Evolutionary conservation across 2,888 invertebrate species (phyloP).

Genomic region (Flexamia atlantica): DNA sequence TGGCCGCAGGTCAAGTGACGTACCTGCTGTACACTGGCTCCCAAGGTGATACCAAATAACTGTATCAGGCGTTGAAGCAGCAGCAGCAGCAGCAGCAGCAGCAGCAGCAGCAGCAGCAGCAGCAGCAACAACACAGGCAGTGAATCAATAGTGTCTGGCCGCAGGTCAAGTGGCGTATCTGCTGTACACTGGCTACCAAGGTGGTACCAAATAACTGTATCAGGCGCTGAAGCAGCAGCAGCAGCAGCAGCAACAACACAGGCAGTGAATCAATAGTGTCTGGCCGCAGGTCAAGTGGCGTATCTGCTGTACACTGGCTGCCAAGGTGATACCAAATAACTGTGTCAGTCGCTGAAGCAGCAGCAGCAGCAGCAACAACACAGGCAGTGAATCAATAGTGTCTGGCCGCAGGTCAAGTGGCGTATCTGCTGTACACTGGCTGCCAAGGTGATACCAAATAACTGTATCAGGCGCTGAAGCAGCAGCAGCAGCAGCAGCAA

Average conservation of each 20-base stretch:
- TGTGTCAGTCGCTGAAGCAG: background rate
- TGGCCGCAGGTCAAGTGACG: background rate
- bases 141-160: background rate
- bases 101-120: background rate
- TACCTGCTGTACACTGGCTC: background rate
- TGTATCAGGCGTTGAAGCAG: background rate
- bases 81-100: too few relatives aligned
- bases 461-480: background rate
- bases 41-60: background rate
- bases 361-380: background rate
- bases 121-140: background rate
- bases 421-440: background rate
- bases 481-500: background rate
- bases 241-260: background rate
- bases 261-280: background rate
- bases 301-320: background rate
- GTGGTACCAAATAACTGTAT: too few relatives aligned
- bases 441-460: background rate
- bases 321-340: background rate
- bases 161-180: background rate
- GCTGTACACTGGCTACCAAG: background rate
- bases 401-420: background rate
- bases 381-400: background rate
- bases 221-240: background rate
- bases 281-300: background rate